A percentile compares a stretch with the other conserved stretches of the same genome.
phyloP scores from a whole-genome alignment of 2,888 invertebrate genomes.

The Scaptomyza parva region DNA sequence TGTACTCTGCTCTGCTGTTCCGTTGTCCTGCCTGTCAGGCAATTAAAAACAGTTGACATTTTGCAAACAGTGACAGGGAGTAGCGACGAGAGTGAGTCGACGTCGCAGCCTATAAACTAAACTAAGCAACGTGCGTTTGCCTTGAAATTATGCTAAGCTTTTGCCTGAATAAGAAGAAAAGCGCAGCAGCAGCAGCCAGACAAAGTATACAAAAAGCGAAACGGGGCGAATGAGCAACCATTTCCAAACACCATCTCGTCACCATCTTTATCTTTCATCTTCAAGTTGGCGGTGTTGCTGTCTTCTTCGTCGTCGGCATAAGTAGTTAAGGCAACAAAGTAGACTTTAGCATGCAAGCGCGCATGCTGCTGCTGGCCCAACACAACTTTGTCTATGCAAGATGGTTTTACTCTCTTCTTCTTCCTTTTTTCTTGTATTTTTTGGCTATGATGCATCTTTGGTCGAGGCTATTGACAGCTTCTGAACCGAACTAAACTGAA shows the following conservation, averaged over 20 bases:
- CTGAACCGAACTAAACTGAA: constrained; percentile 36
- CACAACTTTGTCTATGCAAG: constrained; percentile 67
- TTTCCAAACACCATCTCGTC: constrained; percentile 2
- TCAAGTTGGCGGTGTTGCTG: constrained; percentile 35
- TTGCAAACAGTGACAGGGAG: constrained; percentile 65
- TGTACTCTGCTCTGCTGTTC: background rate
- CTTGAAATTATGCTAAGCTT: constrained; percentile 79
- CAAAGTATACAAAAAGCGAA: constrained; percentile 56
- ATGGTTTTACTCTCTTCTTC: constrained; percentile 2
- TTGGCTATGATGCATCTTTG: constrained; percentile 30
- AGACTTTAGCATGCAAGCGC: constrained; percentile 77
- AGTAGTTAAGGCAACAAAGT: constrained; percentile 79
- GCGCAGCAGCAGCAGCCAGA: constrained; percentile 69
- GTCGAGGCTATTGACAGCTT: constrained; percentile 71
- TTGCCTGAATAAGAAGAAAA: constrained; percentile 65
- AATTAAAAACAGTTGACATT: constrained; percentile 80
- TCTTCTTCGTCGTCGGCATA: constrained; percentile 68
- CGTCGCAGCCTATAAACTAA: constrained; percentile 77
- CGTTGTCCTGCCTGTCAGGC: constrained; percentile 59
- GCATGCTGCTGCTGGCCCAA: constrained; percentile 72
- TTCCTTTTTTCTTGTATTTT: background rate
- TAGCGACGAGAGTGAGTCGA: constrained; percentile 12
- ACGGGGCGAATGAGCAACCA: constrained; percentile 61
- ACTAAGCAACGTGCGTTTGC: constrained; percentile 79
- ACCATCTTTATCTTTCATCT: constrained; percentile 19